A percentile compares a stretch with the other conserved stretches of the same genome.
phyloP scores from a whole-genome alignment of 2,888 invertebrate species.

The Chrysomela aeneicollis region DNA sequence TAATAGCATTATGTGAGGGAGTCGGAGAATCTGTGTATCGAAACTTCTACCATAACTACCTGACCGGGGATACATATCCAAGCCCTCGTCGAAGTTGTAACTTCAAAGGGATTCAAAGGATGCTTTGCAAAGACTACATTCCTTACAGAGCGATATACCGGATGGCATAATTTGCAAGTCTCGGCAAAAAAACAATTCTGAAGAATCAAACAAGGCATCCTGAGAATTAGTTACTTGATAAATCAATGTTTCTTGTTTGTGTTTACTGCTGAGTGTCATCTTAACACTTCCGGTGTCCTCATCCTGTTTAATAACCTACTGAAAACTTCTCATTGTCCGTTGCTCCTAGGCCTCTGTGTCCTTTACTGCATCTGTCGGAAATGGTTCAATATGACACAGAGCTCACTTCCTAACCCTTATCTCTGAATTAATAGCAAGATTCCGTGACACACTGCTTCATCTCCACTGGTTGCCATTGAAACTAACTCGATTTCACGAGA shows the following conservation, averaged over 20 bases:
- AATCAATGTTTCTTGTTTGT: too few species aligned
- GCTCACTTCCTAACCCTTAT: constrained; percentile 33
- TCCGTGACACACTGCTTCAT: constrained; percentile 45
- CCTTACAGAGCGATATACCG: too few species aligned
- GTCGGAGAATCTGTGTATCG: not conserved
- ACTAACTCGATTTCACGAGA: constrained; percentile 42
- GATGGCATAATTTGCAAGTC: too few species aligned
- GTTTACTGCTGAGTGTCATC: too few species aligned
- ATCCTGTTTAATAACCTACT: not conserved
- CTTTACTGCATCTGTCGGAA: constrained; percentile 18
- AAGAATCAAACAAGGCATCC: too few species aligned
- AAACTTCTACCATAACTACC: constrained; percentile 1
- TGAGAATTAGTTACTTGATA: too few species aligned
- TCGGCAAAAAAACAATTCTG: too few species aligned
- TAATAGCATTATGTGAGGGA: not conserved
- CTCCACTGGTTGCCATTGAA: constrained; percentile 43
- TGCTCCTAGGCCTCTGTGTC: not conserved
- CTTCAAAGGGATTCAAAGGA: constrained; percentile 10
- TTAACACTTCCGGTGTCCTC: not conserved
- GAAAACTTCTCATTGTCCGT: not conserved
- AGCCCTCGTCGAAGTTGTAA: not conserved
- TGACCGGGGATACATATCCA: not conserved
- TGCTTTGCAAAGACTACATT: not conserved
- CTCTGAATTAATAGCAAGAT: constrained; percentile 42
- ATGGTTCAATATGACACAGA: constrained; percentile 23